Percentiles rank a stretch among this genome's conserved stretches.
Evolutionary conservation across 2,797 vertebrate genomes (phyloP).

Genomic region (Sciaenops ocellatus): DNA sequence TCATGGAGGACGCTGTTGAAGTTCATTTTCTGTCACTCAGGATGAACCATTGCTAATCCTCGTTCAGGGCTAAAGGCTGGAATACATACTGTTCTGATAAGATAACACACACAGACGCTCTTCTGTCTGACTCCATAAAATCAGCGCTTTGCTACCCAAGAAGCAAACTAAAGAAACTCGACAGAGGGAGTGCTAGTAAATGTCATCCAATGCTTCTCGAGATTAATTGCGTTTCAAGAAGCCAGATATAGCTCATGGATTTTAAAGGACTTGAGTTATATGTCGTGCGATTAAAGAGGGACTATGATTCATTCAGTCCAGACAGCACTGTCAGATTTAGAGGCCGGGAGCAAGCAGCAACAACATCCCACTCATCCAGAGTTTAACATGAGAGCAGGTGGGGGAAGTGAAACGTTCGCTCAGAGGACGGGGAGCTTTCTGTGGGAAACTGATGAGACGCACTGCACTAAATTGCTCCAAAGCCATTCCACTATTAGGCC

Average conservation of each 20-base stretch:
- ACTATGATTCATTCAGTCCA: neutral
- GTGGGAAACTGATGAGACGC: neutral
- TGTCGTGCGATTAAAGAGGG: neutral
- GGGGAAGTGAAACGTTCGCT: conserved; percentile 6
- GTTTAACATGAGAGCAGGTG: neutral
- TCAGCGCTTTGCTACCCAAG: conserved; percentile 10
- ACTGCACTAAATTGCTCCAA: too few relatives aligned
- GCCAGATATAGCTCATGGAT: neutral
- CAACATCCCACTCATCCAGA: conserved; percentile 1
- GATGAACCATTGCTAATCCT: conserved; percentile 2
- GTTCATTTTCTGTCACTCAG: conserved; percentile 17
- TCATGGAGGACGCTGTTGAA: neutral
- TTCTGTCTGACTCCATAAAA: conserved; percentile 8
- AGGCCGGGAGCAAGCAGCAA: neutral
- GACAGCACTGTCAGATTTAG: neutral
- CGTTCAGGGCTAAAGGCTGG: conserved; percentile 5
- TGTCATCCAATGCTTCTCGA: neutral
- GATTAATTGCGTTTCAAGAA: conserved; percentile 11
- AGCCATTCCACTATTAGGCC: too few relatives aligned
- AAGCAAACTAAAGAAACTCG: neutral
- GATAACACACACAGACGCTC: conserved; percentile 27
- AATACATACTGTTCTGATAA: conserved; percentile 24
- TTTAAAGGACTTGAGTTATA: neutral
- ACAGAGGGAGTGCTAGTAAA: neutral
- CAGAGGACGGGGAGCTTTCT: neutral